Percentiles rank a stretch among this genome's conserved stretches.
phyloP scores from a whole-genome alignment of 1,140 invertebrate genomes.

The Teleogryllus occipitalis region DNA sequence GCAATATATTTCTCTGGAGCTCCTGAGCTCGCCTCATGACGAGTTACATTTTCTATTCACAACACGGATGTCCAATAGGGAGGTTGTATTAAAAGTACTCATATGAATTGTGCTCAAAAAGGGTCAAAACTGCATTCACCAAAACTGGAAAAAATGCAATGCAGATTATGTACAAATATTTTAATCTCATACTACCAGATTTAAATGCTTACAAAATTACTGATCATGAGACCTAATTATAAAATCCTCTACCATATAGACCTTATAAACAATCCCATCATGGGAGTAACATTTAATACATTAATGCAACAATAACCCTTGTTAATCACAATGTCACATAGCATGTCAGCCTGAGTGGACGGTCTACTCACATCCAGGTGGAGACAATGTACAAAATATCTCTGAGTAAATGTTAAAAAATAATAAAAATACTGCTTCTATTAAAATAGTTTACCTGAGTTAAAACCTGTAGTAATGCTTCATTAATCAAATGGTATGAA shows the following conservation, averaged over 20 bases:
- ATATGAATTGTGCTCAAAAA: not conserved
- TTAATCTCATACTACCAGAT: not conserved
- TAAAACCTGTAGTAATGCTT: conserved; percentile 16
- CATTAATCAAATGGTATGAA: conserved; percentile 10
- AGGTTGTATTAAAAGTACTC: conserved; percentile 7
- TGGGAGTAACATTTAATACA: not conserved
- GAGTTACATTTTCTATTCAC: conserved; percentile 7
- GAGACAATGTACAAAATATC: conserved; percentile 9
- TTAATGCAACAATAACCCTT: conserved; percentile 5
- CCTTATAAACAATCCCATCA: not conserved
- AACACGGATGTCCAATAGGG: conserved; percentile 11
- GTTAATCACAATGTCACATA: not conserved
- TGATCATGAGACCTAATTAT: conserved; percentile 3
- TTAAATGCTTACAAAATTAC: not conserved
- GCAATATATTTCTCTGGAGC: conserved; percentile 7
- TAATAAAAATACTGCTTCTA: conserved; percentile 12
- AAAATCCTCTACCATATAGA: conserved; percentile 1
- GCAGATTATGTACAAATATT: conserved; percentile 5
- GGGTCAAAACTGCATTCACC: not conserved
- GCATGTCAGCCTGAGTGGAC: conserved; percentile 5
- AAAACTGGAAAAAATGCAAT: conserved; percentile 1
- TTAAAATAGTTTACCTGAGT: conserved; percentile 19
- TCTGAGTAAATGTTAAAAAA: conserved; percentile 15
- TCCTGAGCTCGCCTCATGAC: not conserved
- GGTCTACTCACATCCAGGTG: conserved; percentile 10